phyloP scores from a whole-genome alignment of 2,888 invertebrate genomes.

The Pediacus dermestoides region DNA sequence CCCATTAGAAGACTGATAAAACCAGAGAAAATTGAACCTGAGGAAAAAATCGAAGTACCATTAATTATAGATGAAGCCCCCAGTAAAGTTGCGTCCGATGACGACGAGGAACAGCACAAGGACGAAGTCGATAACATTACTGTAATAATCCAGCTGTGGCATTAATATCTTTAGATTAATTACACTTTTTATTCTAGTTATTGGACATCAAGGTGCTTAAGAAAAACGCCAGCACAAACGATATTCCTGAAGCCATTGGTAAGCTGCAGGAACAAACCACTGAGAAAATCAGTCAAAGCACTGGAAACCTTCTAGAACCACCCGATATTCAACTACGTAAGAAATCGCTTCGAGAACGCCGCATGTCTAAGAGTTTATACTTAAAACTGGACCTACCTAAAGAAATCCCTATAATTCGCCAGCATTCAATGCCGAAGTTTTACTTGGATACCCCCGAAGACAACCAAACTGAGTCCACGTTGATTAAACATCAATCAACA shows the following conservation, averaged over 20 bases:
- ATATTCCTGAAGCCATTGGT: slow-evolving; percentile 7
- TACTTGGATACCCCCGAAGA: slow-evolving; percentile 46
- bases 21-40: slow-evolving; percentile 33
- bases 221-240: slow-evolving; percentile 1
- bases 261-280: not conserved
- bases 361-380: slow-evolving; percentile 45
- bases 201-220: no score
- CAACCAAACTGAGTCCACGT: slow-evolving; percentile 37
- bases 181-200: slow-evolving; percentile 15
- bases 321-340: slow-evolving; percentile 34
- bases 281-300: slow-evolving; percentile 6
- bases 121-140: no score
- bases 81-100: slow-evolving; percentile 14
- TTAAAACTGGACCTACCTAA: slow-evolving; percentile 38
- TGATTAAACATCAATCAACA: slow-evolving; percentile 34
- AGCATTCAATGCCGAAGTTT: slow-evolving; percentile 48
- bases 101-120: slow-evolving; percentile 18
- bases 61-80: slow-evolving; percentile 17
- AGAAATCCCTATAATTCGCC: slow-evolving; percentile 47
- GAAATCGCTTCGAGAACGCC: slow-evolving; percentile 43
- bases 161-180: slow-evolving; percentile 1
- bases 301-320: slow-evolving; percentile 11
- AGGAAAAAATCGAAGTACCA: slow-evolving; percentile 21
- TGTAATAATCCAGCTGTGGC: no score
- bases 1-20: slow-evolving; percentile 35